These are phyloP conservation scores for Acleris cristana DNA, from an alignment of 2,888 invertebrate genomes.

Conservation along the genomic window DNA sequence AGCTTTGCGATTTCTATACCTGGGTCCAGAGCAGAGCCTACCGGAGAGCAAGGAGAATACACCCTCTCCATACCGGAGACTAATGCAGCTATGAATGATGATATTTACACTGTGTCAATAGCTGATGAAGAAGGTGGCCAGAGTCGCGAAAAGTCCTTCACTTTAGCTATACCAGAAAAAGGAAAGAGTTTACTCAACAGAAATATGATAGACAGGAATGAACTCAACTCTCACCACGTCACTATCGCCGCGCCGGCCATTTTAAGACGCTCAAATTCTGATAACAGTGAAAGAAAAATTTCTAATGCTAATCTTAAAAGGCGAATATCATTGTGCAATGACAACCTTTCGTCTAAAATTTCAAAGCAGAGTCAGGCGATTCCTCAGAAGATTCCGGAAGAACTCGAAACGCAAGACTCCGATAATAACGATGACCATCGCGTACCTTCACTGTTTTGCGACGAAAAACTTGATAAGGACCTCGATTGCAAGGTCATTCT, in stretches of 20 bases:
- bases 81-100: conserved; percentile 80
- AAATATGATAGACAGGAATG: conserved; percentile 65
- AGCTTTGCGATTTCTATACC: conserved; percentile 72
- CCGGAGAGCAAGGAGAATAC: conserved; percentile 78
- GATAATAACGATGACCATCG: conserved; percentile 73
- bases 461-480: conserved; percentile 79
- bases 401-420: conserved; percentile 49
- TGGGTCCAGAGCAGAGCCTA: conserved; percentile 78
- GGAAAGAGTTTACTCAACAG: conserved; percentile 74
- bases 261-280: conserved; percentile 77
- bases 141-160: conserved; percentile 70
- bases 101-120: conserved; percentile 81
- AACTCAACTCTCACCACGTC: conserved; percentile 51
- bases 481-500: conserved; percentile 63
- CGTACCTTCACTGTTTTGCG: conserved; percentile 79
- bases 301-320: conserved; percentile 67
- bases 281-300: conserved; percentile 73
- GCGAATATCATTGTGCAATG: conserved; percentile 74
- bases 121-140: conserved; percentile 75
- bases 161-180: conserved; percentile 77
- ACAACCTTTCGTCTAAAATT: conserved; percentile 63
- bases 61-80: conserved; percentile 80
- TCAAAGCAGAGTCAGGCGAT: conserved; percentile 49
- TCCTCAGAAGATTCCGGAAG: conserved; percentile 48
- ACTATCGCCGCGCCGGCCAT: conserved; percentile 76